Evolutionary conservation across 1,140 invertebrate species (phyloP).

Genomic region (Saccostrea cuccullata): DNA sequence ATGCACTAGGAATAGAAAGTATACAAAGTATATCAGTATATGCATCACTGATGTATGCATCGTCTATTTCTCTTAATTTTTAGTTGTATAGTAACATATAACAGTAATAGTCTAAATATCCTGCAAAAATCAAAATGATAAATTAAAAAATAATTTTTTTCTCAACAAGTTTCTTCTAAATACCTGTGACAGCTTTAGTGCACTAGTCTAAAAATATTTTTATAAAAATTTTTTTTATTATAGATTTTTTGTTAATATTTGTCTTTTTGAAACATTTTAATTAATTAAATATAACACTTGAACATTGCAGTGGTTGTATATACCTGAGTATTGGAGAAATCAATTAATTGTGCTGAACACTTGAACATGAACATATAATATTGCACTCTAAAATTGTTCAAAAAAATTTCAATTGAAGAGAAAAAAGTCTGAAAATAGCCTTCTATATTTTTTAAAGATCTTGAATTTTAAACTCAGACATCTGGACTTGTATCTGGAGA

Average conservation of each 20-base stretch:
- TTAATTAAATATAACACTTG: not conserved
- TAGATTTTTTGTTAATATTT: too few species aligned
- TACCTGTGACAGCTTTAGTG: too few species aligned
- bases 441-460: not conserved
- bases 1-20: too few species aligned
- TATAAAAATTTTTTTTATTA: too few species aligned
- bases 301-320: slow-evolving; percentile 23
- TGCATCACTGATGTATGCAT: not conserved
- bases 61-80: not conserved
- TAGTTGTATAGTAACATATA: not conserved
- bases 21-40: not conserved
- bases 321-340: slow-evolving; percentile 5
- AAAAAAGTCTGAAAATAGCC: not conserved
- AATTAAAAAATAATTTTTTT: too few species aligned
- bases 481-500: slow-evolving; percentile 63
- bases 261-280: not conserved
- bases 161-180: too few species aligned
- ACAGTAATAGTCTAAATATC: too few species aligned
- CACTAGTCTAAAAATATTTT: too few species aligned
- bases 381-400: slow-evolving; percentile 11
- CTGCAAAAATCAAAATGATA: too few species aligned
- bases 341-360: not conserved
- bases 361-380: slow-evolving; percentile 1
- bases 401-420: not conserved
- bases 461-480: slow-evolving; percentile 41